Base-by-base conservation (phyloP, 1,140 invertebrate species). In the Aphidius ervi region DNA sequence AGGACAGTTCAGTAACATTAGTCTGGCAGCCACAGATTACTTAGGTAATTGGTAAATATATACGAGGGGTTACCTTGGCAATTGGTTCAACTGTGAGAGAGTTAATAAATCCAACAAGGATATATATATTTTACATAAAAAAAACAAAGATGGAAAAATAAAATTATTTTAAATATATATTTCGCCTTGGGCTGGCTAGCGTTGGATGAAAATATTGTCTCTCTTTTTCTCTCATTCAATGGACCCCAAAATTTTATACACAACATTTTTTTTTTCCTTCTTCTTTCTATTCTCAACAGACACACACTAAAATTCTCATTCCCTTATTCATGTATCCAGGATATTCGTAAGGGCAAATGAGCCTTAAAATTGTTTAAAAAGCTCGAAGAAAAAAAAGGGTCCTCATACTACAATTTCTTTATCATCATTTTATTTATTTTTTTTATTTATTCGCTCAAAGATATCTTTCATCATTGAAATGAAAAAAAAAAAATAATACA, bases 331-430 rank as follows among this genome's bases (percentile, higher is more conserved):
- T 37, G 45, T 58, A 39, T 60, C 57, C 65, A 71, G 75, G 73
- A 77, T 76, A 75, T 78, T 79, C 76, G 73, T 75, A 70, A 68
- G 75, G 72, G 74, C 76, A 80, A 80, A 80, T 80, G 77, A 80
- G 76, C 76, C 78, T 77, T 79, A 79, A 80, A 80, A 80, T 80
- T 80, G 78, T 80, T 80, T 80, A 80, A 80, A 80, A 71, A 74
- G 73, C 57, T 73, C 67, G 73, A 69, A 75, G 16, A 16, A 74
- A 70, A 58, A 73, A 31, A 31, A 31, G 71, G 72, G 71, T 76
- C 67, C 62, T 54, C 23, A 16, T 56, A 41, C 46, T 49, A 46
- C 56, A 53, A 46, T 52, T 23, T 10, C 23, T 66, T 65, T 61
- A 68, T 57, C 61, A 40, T 58, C 65, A 64, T 63, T 57, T 61